Evolutionary conservation across 2,888 invertebrate species (phyloP).

Genomic region (Hypselothyrea guttata): DNA sequence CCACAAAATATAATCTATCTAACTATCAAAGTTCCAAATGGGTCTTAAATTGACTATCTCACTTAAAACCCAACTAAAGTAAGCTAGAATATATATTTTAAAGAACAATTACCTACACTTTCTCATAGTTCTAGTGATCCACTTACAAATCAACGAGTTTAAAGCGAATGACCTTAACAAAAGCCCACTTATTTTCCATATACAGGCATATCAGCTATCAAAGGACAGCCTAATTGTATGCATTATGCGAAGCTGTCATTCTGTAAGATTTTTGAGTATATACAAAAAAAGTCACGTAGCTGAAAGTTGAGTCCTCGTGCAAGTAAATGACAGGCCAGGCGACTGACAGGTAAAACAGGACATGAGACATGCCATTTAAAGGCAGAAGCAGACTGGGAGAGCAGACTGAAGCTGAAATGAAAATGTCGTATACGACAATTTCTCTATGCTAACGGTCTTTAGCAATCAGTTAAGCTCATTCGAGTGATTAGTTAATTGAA

Average conservation of each 20-base stretch:
- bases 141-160: neutral
- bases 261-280: neutral
- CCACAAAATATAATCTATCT: too few species aligned
- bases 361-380: neutral
- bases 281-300: neutral
- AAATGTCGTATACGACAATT: neutral
- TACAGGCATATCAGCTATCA: conserved; percentile 10
- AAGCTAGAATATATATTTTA: too few species aligned
- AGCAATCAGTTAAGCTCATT: conserved; percentile 34
- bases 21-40: too few species aligned
- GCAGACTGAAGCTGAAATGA: neutral
- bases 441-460: neutral
- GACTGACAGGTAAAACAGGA: neutral
- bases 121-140: too few species aligned
- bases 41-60: too few species aligned
- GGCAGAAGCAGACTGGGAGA: too few species aligned
- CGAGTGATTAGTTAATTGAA: conserved; percentile 41
- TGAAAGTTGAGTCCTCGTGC: too few species aligned
- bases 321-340: too few species aligned
- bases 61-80: too few species aligned
- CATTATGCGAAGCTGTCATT: conserved; percentile 12
- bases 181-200: conserved; percentile 12
- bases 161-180: neutral
- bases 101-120: too few species aligned
- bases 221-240: neutral